phyloP scores from a whole-genome alignment of 1,140 invertebrate genomes.

The Aporrectodea caliginosa region DNA sequence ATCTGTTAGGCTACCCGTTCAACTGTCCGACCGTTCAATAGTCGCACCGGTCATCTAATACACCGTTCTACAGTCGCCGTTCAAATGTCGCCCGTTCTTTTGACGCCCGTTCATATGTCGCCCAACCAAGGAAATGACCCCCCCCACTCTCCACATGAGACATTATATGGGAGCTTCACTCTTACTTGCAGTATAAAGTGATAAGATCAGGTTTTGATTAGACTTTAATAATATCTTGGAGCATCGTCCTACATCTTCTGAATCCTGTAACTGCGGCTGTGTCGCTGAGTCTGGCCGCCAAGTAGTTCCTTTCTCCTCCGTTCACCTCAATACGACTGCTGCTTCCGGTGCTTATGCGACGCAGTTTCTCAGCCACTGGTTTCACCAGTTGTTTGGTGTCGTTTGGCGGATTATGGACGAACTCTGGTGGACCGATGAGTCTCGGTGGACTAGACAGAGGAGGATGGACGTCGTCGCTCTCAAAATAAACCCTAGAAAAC shows the following conservation, averaged over 20 bases:
- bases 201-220: no score
- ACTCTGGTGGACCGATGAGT: conserved; percentile 31
- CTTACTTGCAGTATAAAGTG: no score
- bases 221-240: no score
- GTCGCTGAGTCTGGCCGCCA: not conserved
- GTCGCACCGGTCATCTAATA: no score
- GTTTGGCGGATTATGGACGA: conserved; percentile 43
- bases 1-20: no score
- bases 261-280: not conserved
- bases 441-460: not conserved
- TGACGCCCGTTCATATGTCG: no score
- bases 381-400: conserved; percentile 45
- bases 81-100: no score
- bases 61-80: no score
- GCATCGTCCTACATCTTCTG: not conserved
- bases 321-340: conserved; percentile 51
- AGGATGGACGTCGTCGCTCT: not conserved
- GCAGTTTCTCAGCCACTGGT: conserved; percentile 45
- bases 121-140: no score
- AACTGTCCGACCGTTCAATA: no score
- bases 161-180: no score
- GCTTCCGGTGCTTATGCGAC: conserved; percentile 55
- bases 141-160: no score
- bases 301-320: conserved; percentile 27
- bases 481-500: not conserved